Conservation (phyloP, 2,888 invertebrate species). For the Synergus gifuensis region DNA sequence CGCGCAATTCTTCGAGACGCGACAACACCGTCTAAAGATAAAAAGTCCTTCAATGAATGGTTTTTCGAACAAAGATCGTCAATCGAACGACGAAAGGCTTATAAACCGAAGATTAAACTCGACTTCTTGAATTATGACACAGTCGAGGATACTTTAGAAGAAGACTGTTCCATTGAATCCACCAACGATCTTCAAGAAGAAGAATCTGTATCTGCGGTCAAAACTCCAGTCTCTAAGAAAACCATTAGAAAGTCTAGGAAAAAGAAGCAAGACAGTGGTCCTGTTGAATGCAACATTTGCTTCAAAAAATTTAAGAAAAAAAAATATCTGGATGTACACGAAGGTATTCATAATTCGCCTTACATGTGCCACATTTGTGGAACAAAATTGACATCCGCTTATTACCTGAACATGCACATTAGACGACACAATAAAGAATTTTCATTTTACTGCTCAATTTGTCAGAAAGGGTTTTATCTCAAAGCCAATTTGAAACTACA, state of each 20-base stretch:
- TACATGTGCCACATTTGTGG: slow-evolving; percentile 72
- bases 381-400: slow-evolving; percentile 42
- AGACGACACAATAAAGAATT: slow-evolving; percentile 78
- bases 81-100: neutral
- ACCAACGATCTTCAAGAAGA: neutral
- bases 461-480: slow-evolving; percentile 74
- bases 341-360: slow-evolving; percentile 75
- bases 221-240: neutral
- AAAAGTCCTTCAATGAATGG: neutral
- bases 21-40: slow-evolving; percentile 75
- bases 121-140: neutral
- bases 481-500: slow-evolving; percentile 70
- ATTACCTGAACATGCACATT: slow-evolving; percentile 50
- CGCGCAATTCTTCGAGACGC: slow-evolving; percentile 61
- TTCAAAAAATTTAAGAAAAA: slow-evolving; percentile 66
- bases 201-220: neutral
- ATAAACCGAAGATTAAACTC: neutral
- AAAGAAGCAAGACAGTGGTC: slow-evolving; percentile 33
- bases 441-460: slow-evolving; percentile 71
- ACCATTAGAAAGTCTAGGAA: neutral
- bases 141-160: neutral
- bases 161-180: neutral
- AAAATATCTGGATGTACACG: slow-evolving; percentile 66
- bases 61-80: neutral
- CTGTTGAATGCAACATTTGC: slow-evolving; percentile 64